Evolutionary conservation across 1,140 invertebrate genomes (phyloP).

Genomic region (Eurosta solidaginis): DNA sequence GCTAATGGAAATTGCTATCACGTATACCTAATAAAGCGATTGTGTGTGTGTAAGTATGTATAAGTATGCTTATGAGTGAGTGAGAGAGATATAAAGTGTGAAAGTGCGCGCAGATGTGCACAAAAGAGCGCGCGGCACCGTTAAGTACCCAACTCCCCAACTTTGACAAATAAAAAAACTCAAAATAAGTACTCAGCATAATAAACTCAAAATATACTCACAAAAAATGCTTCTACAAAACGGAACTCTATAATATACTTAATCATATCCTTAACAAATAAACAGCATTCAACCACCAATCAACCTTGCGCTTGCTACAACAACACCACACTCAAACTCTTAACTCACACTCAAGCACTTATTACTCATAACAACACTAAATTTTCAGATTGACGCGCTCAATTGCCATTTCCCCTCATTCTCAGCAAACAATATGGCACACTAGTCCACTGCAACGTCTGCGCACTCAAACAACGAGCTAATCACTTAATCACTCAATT

Average conservation of each 20-base stretch:
- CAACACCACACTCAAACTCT: not conserved
- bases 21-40: no score
- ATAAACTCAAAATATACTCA: constrained; percentile 2
- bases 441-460: no score
- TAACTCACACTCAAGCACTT: not conserved
- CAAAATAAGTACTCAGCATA: not conserved
- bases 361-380: not conserved
- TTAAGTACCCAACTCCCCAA: not conserved
- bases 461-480: not conserved
- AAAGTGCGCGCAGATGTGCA: constrained; percentile 41
- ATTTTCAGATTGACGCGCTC: not conserved
- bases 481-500: not conserved
- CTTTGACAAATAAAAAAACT: not conserved
- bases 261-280: not conserved
- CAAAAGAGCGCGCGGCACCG: not conserved
- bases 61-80: not conserved
- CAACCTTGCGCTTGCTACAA: not conserved
- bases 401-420: not conserved
- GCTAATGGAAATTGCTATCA: not conserved
- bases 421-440: no score
- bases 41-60: not conserved
- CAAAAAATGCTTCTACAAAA: not conserved
- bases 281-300: not conserved
- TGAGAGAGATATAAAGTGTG: not conserved
- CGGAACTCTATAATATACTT: not conserved